Base-by-base conservation (phyloP, 1,140 invertebrate species). In the Elymnias hypermnestra region DNA sequence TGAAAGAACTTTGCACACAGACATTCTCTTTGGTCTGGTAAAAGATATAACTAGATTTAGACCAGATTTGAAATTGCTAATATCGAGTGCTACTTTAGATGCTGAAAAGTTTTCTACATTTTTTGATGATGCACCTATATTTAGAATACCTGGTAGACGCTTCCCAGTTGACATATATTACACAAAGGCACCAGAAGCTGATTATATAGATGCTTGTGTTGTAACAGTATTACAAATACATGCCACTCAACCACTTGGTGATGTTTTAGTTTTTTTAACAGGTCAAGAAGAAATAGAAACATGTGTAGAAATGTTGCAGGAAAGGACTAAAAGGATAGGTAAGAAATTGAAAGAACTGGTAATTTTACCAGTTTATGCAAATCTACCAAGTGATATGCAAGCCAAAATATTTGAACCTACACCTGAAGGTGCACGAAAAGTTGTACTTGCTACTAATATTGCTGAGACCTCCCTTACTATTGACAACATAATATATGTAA, bases 391-490 rank as follows among this genome's bases (percentile, higher is more conserved):
- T 71, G 98, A 99, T 56, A 96, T 99, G 93, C 98, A 99, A 87
- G 94, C 96, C 2, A 99, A 99, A 85, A 99, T 99, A 63, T 99
- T 99, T 85, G 93, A 97, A 63, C 96, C 96, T 0, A 98, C 98
- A 7, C 98, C 97, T 26, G 93, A 95, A 13, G 95, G 95, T 47
- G 96, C 97, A 1, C 89, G 98, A 63, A 99, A 97, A 92, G 95
- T 99, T 14, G 93, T 99, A 9, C 84, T 99, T 12, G 98, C 98
- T 1, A 99, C 98, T 12, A 99, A 99, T 77, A 99, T 99, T 72
- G 98, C 98, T 1, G 98, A 99, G 88, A 99, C 98, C 10, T 99
- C 98, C 2, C 87, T 99, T 5, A 99, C 98, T 1, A 99, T 99
- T 59, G 98, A 99, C 77, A 99, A 99, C 62, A 99, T 99, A 53